Evolutionary conservation across 2,797 vertebrate genomes (phyloP).

Genomic region (Phoeniculus purpureus): DNA sequence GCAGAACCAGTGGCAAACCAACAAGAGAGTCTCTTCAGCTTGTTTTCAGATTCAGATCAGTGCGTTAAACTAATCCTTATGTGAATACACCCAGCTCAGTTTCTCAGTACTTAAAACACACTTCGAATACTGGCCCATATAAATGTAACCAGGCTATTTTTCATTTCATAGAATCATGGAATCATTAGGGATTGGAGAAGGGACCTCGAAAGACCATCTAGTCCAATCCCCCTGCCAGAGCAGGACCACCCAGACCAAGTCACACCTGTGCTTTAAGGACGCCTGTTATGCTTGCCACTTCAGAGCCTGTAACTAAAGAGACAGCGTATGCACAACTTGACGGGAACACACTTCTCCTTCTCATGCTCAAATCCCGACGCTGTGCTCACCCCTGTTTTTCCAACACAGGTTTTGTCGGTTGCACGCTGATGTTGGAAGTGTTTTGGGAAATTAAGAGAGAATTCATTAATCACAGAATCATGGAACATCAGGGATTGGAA

Average conservation of each 20-base stretch:
- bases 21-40: not conserved
- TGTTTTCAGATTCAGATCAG: not conserved
- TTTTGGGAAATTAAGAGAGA: slow-evolving; percentile 28
- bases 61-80: not conserved
- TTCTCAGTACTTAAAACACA: not conserved
- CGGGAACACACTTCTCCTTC: not conserved
- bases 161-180: no score
- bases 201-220: no score
- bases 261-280: not conserved
- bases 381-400: slow-evolving; percentile 32
- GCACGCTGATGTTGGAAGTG: not conserved
- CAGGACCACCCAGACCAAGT: no score
- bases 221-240: no score
- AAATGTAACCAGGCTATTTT: not conserved
- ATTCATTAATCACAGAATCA: not conserved
- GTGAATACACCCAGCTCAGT: not conserved
- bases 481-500: no score
- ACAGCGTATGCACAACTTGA: not conserved
- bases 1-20: not conserved
- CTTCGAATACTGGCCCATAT: not conserved
- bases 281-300: not conserved
- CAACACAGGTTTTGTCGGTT: slow-evolving; percentile 45
- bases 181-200: no score
- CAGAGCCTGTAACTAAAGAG: slow-evolving; percentile 13
- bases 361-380: not conserved